Conservation (phyloP, 2,797 vertebrate genomes). For the Pseudomugil gertrudae region DNA sequence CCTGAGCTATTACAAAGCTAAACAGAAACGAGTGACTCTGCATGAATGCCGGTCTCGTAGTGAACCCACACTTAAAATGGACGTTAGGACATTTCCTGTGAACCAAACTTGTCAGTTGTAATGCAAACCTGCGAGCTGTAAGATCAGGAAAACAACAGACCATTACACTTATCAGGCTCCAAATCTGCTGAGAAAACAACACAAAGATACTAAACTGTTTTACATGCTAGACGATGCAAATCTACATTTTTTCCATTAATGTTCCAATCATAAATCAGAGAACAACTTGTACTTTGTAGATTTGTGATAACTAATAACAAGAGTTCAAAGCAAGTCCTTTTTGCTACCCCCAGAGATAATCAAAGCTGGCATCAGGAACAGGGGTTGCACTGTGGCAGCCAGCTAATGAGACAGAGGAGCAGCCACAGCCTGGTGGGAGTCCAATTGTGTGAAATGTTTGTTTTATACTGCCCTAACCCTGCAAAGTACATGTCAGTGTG, state of each 20-base stretch:
- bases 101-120: constrained; percentile 44
- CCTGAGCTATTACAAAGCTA: constrained; percentile 40
- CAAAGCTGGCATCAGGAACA: constrained; percentile 68
- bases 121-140: constrained; percentile 52
- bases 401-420: constrained; percentile 75
- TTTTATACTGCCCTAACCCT: constrained; percentile 61
- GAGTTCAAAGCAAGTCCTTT: constrained; percentile 49
- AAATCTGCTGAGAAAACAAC: constrained; percentile 61
- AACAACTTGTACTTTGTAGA: constrained; percentile 37
- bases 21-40: constrained; percentile 47
- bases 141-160: constrained; percentile 72
- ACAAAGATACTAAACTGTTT: constrained; percentile 48
- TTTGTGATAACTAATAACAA: constrained; percentile 50
- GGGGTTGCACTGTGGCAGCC: constrained; percentile 58
- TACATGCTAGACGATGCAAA: constrained; percentile 31
- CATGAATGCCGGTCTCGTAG: constrained; percentile 61
- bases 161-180: constrained; percentile 68
- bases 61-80: constrained; percentile 69
- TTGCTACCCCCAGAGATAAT: constrained; percentile 70
- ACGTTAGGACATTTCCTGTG: constrained; percentile 62
- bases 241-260: constrained; percentile 39
- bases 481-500: constrained; percentile 66
- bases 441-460: constrained; percentile 73
- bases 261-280: constrained; percentile 43
- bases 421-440: constrained; percentile 62